Conservation (phyloP, 2,888 invertebrate species). For the Tiphia femorata region DNA sequence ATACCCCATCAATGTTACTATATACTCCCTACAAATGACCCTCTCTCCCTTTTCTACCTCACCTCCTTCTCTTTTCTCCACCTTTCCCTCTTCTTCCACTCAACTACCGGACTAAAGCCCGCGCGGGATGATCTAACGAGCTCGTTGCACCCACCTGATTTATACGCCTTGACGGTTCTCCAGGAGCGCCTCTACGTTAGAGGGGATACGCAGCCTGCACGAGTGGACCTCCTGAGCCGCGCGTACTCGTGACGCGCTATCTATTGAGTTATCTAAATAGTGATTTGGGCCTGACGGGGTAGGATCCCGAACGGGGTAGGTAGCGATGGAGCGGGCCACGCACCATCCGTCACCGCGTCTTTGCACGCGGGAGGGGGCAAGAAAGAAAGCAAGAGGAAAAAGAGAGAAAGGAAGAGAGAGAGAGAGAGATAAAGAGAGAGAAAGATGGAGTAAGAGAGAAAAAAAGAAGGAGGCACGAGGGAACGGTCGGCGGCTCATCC, state of each 20-base stretch:
- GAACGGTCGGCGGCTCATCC: constrained; percentile 20
- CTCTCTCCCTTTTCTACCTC: too few relatives aligned
- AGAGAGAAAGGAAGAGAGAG: constrained; percentile 31
- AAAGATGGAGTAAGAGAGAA: too few relatives aligned
- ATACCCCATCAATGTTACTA: too few relatives aligned
- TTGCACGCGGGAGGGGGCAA: too few relatives aligned
- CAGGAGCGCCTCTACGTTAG: too few relatives aligned
- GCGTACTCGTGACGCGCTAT: constrained; percentile 25
- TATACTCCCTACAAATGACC: too few relatives aligned
- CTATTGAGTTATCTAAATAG: constrained; percentile 50
- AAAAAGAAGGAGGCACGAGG: constrained; percentile 35
- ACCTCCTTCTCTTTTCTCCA: not conserved
- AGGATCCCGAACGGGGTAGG: constrained; percentile 30
- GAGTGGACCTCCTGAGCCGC: constrained; percentile 12
- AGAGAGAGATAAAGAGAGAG: too few relatives aligned
- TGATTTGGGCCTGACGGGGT: constrained; percentile 39
- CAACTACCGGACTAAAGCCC: too few relatives aligned
- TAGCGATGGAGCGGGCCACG: too few relatives aligned
- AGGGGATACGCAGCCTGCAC: constrained; percentile 7
- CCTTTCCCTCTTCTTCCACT: too few relatives aligned
- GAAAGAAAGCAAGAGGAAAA: constrained; percentile 36
- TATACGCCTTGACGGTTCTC: not conserved
- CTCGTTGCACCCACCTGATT: constrained; percentile 12
- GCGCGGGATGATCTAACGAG: constrained; percentile 1
- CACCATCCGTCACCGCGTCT: constrained; percentile 51